Evolutionary conservation across 2,888 invertebrate species (phyloP).

Genomic region (Terebella lapidaria): DNA sequence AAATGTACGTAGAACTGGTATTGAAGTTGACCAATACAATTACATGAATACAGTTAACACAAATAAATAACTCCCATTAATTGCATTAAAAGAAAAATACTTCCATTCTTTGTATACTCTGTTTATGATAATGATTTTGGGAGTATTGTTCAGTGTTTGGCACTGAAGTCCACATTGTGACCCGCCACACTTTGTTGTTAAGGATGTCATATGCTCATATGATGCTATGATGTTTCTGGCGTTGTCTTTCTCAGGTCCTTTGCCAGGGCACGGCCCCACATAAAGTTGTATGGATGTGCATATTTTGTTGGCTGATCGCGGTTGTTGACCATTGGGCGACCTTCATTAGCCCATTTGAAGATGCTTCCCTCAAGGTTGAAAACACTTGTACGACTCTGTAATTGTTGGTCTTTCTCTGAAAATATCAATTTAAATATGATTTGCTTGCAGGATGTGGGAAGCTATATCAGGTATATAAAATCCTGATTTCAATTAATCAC

Average conservation of each 20-base stretch:
- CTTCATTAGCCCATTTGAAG: constrained; percentile 51
- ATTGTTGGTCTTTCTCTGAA: not conserved
- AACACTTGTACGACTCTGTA: constrained; percentile 19
- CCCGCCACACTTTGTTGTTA: no score
- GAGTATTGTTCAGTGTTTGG: no score
- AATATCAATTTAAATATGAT: not conserved
- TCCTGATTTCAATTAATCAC: not conserved
- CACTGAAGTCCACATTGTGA: no score
- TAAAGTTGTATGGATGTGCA: constrained; percentile 41
- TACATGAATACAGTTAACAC: no score
- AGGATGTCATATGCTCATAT: no score
- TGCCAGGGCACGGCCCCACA: constrained; percentile 45
- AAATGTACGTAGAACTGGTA: no score
- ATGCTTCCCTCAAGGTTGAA: constrained; percentile 47
- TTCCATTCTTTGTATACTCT: no score
- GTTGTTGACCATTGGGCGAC: constrained; percentile 37
- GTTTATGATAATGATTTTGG: no score
- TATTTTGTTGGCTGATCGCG: constrained; percentile 29
- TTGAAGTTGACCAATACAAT: no score
- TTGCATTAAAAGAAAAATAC: no score
- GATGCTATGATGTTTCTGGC: not conserved
- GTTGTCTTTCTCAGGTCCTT: constrained; percentile 27
- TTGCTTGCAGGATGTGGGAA: not conserved
- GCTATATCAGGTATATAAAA: not conserved
- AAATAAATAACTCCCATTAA: no score